Evolutionary conservation across 2,888 invertebrate species (phyloP).

Genomic region (Hirtodrosophila alboralis): DNA sequence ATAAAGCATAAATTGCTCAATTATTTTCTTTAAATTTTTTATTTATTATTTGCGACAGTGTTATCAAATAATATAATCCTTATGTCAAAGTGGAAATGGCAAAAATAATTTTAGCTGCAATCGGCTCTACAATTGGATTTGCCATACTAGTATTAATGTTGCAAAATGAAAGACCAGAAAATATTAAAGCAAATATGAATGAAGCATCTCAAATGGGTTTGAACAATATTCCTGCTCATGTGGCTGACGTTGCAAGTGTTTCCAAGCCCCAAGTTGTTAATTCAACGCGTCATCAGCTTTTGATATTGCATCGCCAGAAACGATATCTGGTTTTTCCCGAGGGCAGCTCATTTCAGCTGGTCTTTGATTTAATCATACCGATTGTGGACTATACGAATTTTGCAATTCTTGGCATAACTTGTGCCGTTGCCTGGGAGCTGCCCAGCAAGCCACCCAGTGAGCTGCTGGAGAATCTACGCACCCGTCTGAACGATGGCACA

Average conservation of each 20-base stretch:
- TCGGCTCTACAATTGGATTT: constrained; percentile 44
- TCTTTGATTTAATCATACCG: constrained; percentile 83
- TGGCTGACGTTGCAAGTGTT: constrained; percentile 4
- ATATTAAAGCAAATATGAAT: neutral
- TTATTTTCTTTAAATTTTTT: too few relatives aligned
- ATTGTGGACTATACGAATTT: constrained; percentile 83
- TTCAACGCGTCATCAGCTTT: constrained; percentile 44
- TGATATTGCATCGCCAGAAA: constrained; percentile 82
- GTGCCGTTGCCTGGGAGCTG: constrained; percentile 90
- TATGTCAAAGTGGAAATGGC: too few relatives aligned
- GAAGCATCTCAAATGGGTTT: constrained; percentile 17
- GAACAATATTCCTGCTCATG: neutral
- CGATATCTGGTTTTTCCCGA: constrained; percentile 85
- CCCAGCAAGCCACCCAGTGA: constrained; percentile 87
- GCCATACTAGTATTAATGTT: constrained; percentile 25
- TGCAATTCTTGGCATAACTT: constrained; percentile 89
- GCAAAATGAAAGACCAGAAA: constrained; percentile 5
- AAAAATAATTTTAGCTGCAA: constrained; percentile 54
- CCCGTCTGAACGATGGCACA: constrained; percentile 79
- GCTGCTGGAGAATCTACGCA: constrained; percentile 77
- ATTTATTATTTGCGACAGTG: constrained; percentile 20
- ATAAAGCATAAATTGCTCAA: too few relatives aligned
- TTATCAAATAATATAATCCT: constrained; percentile 2
- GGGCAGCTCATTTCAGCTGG: constrained; percentile 84
- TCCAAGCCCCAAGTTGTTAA: neutral